phyloP scores from a whole-genome alignment of 1,140 invertebrate species.

The Bombus polaris region DNA sequence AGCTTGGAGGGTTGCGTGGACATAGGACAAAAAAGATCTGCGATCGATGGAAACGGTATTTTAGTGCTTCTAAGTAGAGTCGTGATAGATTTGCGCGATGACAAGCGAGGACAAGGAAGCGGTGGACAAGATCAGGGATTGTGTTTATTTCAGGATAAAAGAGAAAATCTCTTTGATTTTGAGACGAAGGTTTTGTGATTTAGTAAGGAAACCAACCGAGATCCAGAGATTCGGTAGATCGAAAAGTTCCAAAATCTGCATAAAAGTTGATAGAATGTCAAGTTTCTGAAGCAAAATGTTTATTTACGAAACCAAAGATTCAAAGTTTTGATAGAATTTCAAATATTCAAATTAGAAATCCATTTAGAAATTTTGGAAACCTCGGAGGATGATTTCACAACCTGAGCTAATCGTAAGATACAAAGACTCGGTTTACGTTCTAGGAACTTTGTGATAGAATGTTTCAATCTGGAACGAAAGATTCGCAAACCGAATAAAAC shows the following conservation, averaged over 20 bases:
- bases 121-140: neutral
- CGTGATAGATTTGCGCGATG: conserved; percentile 2
- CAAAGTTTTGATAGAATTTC: too few species aligned
- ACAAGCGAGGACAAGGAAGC: neutral
- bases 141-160: neutral
- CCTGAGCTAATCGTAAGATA: too few species aligned
- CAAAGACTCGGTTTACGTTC: too few species aligned
- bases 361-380: too few species aligned
- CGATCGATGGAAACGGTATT: conserved; percentile 13
- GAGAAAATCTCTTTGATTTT: neutral
- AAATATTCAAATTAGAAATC: too few species aligned
- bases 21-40: neutral
- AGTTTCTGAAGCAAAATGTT: neutral
- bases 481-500: neutral
- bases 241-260: too few species aligned
- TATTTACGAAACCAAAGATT: too few species aligned
- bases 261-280: too few species aligned
- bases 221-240: neutral
- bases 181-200: neutral
- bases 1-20: neutral
- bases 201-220: too few species aligned
- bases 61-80: conserved; percentile 24
- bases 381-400: too few species aligned
- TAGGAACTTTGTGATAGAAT: neutral
- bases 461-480: neutral